These are phyloP conservation scores for Drosophila mauritiana DNA, from an alignment of 1,140 invertebrate genomes.

Conservation along the genomic window DNA sequence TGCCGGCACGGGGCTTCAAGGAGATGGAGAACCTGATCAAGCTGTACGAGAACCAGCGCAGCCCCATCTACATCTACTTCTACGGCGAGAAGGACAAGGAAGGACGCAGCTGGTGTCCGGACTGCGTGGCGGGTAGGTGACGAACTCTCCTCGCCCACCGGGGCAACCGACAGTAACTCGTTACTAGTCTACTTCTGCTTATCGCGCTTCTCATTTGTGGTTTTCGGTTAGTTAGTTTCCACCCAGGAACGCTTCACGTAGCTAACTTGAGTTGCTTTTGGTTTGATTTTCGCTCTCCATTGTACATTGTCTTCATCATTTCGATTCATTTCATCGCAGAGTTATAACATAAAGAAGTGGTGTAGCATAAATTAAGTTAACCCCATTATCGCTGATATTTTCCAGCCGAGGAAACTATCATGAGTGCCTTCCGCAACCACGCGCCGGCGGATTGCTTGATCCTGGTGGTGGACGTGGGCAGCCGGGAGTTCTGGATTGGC, in stretches of 20 bases:
- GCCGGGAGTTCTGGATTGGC: slow-evolving; percentile 49
- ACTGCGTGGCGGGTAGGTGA: slow-evolving; percentile 60
- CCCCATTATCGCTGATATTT: background rate
- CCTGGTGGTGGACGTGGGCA: slow-evolving; percentile 63
- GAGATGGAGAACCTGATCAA: slow-evolving; percentile 54
- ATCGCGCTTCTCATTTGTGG: no score
- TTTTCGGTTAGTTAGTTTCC: no score
- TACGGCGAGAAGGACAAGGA: slow-evolving; percentile 63
- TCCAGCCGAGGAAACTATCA: slow-evolving; percentile 48
- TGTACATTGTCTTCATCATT: no score
- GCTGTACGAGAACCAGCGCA: slow-evolving; percentile 5
- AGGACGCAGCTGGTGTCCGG: slow-evolving; percentile 66
- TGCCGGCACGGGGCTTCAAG: slow-evolving; percentile 43
- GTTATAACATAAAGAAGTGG: no score
- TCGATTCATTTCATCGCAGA: no score
- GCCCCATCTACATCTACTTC: slow-evolving; percentile 63
- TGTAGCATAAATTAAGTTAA: background rate
- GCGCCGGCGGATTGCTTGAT: slow-evolving; percentile 43
- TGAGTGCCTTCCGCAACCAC: slow-evolving; percentile 49
- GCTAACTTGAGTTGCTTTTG: no score
- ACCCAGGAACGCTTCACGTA: no score
- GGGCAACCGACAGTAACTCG: no score
- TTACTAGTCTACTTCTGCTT: no score
- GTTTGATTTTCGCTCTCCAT: no score
- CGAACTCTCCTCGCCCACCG: background rate